Conservation (phyloP, 2,888 invertebrate genomes). For the Thymelicus acteon region DNA sequence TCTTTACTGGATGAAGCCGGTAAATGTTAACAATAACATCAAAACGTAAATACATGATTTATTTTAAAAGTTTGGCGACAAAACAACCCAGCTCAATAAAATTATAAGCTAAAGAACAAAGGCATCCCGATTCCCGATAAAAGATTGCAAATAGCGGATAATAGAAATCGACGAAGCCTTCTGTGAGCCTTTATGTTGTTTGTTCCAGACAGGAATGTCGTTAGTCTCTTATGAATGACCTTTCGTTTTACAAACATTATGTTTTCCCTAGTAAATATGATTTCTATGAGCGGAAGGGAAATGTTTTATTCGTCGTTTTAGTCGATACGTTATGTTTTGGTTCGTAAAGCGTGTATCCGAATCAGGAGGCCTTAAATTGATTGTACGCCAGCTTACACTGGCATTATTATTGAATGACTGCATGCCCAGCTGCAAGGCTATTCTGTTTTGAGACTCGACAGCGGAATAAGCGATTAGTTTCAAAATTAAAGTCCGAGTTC, state of each 20-base stretch:
- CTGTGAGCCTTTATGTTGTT: conserved; percentile 29
- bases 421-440: no score
- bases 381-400: background rate
- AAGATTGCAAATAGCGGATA: conserved; percentile 31
- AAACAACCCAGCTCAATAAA: conserved; percentile 4
- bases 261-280: conserved; percentile 10
- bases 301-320: background rate
- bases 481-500: no score
- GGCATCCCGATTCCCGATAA: conserved; percentile 24
- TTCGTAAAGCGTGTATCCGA: background rate
- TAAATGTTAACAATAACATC: no score
- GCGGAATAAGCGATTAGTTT: no score
- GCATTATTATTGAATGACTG: no score
- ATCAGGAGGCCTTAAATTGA: background rate
- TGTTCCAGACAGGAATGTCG: conserved; percentile 30
- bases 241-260: conserved; percentile 9
- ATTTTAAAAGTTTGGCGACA: background rate
- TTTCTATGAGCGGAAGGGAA: background rate
- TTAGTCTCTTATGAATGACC: conserved; percentile 28
- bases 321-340: background rate
- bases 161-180: conserved; percentile 21
- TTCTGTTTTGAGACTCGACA: no score
- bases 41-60: background rate
- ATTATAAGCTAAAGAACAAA: conserved; percentile 7
- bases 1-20: no score